Evolutionary conservation across 1,140 invertebrate species (phyloP).

Genomic region (Nasonia longicornis): DNA sequence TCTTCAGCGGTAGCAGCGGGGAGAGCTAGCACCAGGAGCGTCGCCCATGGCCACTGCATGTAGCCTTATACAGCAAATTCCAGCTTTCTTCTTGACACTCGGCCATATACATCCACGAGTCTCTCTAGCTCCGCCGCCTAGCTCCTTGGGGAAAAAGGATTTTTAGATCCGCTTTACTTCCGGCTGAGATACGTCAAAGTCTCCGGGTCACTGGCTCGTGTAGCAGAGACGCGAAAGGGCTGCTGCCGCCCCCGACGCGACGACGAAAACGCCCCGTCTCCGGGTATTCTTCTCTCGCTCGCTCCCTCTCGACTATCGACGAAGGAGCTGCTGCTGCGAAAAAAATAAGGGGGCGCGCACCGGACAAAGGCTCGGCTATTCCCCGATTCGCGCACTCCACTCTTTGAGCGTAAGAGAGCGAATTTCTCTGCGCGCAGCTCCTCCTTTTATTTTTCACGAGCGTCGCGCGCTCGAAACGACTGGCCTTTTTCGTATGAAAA

Average conservation of each 20-base stretch:
- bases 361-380: conserved; percentile 8
- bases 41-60: background rate
- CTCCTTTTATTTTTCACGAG: conserved; percentile 1
- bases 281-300: conserved; percentile 4
- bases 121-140: background rate
- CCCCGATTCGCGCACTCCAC: background rate
- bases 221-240: background rate
- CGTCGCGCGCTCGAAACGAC: background rate
- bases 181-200: conserved; percentile 28
- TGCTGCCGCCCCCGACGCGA: background rate
- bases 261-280: background rate
- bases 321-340: background rate
- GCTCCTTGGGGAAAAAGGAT: background rate
- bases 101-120: conserved; percentile 2
- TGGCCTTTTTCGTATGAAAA: conserved; percentile 25
- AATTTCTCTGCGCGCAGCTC: background rate
- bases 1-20: background rate
- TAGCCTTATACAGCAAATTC: background rate
- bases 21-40: background rate
- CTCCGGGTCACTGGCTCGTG: conserved; percentile 19
- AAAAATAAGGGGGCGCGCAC: background rate
- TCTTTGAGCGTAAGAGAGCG: background rate
- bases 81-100: conserved; percentile 24
- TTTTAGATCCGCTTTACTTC: conserved; percentile 26
- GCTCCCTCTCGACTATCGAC: background rate